Evolutionary conservation across 2,888 invertebrate genomes (phyloP).

Genomic region (Apoderus coryli): DNA sequence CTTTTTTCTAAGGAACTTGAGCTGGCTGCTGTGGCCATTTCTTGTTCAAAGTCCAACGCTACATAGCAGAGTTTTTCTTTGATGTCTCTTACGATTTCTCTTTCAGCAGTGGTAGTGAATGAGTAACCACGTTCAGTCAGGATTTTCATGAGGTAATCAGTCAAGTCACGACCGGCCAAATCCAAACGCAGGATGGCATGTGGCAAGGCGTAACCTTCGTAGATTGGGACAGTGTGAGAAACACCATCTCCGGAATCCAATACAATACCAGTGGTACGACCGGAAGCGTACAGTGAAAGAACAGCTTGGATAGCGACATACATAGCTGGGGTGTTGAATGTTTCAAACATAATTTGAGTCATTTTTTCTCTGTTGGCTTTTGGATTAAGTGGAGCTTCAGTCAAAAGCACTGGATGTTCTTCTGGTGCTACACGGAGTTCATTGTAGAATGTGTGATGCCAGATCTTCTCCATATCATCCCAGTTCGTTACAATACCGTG

Average conservation of each 20-base stretch:
- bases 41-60: slow-evolving; percentile 82
- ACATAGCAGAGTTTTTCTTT: slow-evolving; percentile 89
- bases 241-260: slow-evolving; percentile 93
- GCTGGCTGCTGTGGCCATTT: slow-evolving; percentile 86
- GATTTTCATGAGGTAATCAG: slow-evolving; percentile 90
- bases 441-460: slow-evolving; percentile 99
- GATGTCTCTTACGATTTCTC: slow-evolving; percentile 89
- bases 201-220: slow-evolving; percentile 85
- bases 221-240: slow-evolving; percentile 91
- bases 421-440: slow-evolving; percentile 91
- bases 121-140: slow-evolving; percentile 83
- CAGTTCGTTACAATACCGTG: slow-evolving; percentile 97
- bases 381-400: slow-evolving; percentile 78
- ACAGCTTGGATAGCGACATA: slow-evolving; percentile 92
- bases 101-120: slow-evolving; percentile 83
- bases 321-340: slow-evolving; percentile 88
- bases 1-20: slow-evolving; percentile 88
- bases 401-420: slow-evolving; percentile 77
- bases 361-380: slow-evolving; percentile 84
- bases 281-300: slow-evolving; percentile 83
- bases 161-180: slow-evolving; percentile 82
- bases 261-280: slow-evolving; percentile 93
- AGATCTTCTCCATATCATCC: slow-evolving; percentile 99
- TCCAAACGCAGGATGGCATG: slow-evolving; percentile 89
- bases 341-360: slow-evolving; percentile 89